A percentile compares a stretch with the other conserved stretches of the same genome.
phyloP scores from a whole-genome alignment of 2,113 vertebrate species.

The Toxotes jaculatrix region DNA sequence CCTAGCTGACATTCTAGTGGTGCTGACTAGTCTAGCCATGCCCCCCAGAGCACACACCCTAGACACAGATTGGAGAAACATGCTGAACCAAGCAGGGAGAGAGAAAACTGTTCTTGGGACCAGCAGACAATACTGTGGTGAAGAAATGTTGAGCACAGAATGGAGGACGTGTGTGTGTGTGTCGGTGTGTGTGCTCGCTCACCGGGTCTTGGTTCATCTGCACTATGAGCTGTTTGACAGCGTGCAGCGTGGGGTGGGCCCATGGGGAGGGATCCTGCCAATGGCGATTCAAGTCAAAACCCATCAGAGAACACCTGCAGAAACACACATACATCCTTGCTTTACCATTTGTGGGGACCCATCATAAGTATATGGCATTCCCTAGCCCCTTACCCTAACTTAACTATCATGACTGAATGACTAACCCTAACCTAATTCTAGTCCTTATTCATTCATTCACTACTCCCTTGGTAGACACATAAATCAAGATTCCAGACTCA shows the following conservation, averaged over 20 bases:
- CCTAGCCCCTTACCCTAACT: no score
- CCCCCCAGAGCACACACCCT: constrained; percentile 60
- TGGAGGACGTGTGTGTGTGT: constrained; percentile 4
- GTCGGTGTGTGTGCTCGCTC: constrained; percentile 68
- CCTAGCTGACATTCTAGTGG: constrained; percentile 76
- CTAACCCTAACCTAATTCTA: no score
- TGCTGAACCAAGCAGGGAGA: constrained; percentile 75
- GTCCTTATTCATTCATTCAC: neutral
- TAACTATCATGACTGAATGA: no score
- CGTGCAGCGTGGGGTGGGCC: constrained; percentile 96
- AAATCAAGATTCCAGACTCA: neutral
- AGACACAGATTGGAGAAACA: constrained; percentile 65
- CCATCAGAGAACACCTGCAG: constrained; percentile 95
- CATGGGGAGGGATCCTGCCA: constrained; percentile 97
- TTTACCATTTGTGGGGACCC: no score
- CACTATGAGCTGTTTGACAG: constrained; percentile 95
- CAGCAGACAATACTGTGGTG: constrained; percentile 32
- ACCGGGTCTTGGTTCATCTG: constrained; percentile 96
- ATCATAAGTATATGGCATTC: no score
- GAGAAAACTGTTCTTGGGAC: constrained; percentile 45
- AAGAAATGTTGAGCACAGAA: constrained; percentile 37
- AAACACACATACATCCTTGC: constrained; percentile 44
- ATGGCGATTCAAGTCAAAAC: constrained; percentile 97
- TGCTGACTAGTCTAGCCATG: constrained; percentile 70
- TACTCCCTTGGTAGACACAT: neutral